Conservation (phyloP, 2,888 invertebrate species). For the Agrochola lota region DNA sequence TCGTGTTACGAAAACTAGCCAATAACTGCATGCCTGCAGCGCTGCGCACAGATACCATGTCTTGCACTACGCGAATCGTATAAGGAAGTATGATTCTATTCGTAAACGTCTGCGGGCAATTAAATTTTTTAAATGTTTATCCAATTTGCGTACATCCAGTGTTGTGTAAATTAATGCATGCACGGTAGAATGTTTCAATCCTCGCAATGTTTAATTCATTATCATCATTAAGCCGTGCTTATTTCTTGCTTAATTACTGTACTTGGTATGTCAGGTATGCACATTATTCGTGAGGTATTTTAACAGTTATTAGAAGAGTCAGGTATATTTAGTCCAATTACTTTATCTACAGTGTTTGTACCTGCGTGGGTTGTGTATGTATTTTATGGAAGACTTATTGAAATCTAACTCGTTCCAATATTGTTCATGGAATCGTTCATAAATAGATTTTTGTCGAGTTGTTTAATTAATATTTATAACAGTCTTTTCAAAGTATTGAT, state of each 20-base stretch:
- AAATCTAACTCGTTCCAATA: conserved; percentile 31
- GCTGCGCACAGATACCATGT: conserved; percentile 31
- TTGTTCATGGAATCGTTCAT: background rate
- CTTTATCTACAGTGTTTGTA: conserved; percentile 40
- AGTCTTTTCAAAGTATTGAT: background rate
- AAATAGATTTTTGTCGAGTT: conserved; percentile 15
- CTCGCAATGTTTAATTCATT: conserved; percentile 52
- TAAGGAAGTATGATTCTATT: conserved; percentile 22
- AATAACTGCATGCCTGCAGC: conserved; percentile 28
- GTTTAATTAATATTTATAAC: background rate
- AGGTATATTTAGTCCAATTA: conserved; percentile 51
- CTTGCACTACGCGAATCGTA: conserved; percentile 23
- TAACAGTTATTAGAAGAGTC: conserved; percentile 44
- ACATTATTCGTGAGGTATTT: conserved; percentile 48
- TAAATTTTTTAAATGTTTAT: conserved; percentile 27
- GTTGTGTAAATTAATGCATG: conserved; percentile 30
- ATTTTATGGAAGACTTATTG: conserved; percentile 39
- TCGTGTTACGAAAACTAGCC: conserved; percentile 57
- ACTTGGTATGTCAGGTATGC: conserved; percentile 36
- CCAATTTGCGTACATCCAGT: conserved; percentile 20
- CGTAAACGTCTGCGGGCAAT: conserved; percentile 13
- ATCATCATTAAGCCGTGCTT: conserved; percentile 45
- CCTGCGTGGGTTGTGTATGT: background rate
- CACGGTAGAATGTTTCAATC: conserved; percentile 34
- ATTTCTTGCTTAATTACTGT: conserved; percentile 49